A percentile compares a stretch with the other conserved stretches of the same genome.
These are phyloP conservation scores for Musca domestica DNA, from an alignment of 1,140 invertebrate genomes.

Conservation along the genomic window DNA sequence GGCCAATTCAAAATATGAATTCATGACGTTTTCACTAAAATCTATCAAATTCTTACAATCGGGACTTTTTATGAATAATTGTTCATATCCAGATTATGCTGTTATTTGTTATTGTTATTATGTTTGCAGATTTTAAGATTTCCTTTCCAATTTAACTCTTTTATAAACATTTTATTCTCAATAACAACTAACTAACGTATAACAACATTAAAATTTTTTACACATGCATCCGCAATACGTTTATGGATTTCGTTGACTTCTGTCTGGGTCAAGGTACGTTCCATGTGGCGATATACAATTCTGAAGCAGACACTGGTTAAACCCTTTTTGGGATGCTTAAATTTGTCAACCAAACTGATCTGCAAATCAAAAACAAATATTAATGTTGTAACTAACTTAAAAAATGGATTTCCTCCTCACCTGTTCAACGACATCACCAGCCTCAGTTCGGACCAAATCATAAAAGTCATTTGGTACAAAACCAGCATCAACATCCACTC, in stretches of 20 bases:
- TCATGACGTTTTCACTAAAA: too few species aligned
- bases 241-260: conserved; percentile 88
- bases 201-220: conserved; percentile 66
- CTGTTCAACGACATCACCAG: conserved; percentile 90
- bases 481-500: conserved; percentile 54
- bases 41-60: too few species aligned
- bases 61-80: too few species aligned
- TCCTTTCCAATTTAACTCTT: too few species aligned
- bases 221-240: conserved; percentile 66
- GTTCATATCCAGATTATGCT: too few species aligned
- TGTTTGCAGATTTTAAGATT: too few species aligned
- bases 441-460: conserved; percentile 84
- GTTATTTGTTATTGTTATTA: too few species aligned
- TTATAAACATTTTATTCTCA: not conserved
- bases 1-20: too few species aligned
- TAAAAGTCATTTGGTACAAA: conserved; percentile 90
- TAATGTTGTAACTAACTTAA: not conserved
- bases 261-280: conserved; percentile 78
- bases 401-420: conserved; percentile 53
- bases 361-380: conserved; percentile 48
- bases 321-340: conserved; percentile 80
- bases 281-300: conserved; percentile 92
- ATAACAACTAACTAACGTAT: conserved; percentile 60
- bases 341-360: conserved; percentile 85
- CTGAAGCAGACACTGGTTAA: conserved; percentile 86